phyloP scores from a whole-genome alignment of 2,797 vertebrate genomes.

The Margarornis squamiger region DNA sequence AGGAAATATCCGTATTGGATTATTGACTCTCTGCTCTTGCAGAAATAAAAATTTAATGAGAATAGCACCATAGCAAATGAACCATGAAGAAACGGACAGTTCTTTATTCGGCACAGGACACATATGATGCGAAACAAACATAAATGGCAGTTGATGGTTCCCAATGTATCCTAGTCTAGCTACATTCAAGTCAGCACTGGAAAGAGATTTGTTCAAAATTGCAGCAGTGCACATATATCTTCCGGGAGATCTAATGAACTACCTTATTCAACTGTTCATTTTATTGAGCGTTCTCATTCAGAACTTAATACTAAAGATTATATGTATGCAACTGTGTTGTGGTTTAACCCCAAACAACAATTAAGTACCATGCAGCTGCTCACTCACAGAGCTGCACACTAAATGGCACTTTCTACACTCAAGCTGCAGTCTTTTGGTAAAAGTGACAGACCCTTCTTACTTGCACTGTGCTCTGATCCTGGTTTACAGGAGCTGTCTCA shows the following conservation, averaged over 20 bases:
- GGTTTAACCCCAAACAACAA: neutral
- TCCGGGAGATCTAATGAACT: neutral
- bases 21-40: neutral
- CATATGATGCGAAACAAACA: neutral
- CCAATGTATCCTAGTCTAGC: neutral
- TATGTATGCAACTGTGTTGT: neutral
- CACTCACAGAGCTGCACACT: neutral
- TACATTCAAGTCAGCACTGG: neutral
- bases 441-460: neutral
- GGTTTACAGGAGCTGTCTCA: neutral
- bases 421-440: neutral
- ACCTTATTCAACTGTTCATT: neutral
- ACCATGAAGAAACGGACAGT: neutral
- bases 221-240: neutral
- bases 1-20: neutral
- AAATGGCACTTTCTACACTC: neutral
- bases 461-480: neutral
- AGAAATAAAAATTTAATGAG: neutral
- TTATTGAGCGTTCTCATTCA: neutral
- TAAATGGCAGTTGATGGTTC: neutral
- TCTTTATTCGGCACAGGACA: neutral
- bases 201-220: neutral
- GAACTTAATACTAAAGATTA: neutral
- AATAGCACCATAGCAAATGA: neutral
- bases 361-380: fast-evolving